Conservation (phyloP, 2,113 vertebrate genomes). For the Struthidea cinerea region DNA sequence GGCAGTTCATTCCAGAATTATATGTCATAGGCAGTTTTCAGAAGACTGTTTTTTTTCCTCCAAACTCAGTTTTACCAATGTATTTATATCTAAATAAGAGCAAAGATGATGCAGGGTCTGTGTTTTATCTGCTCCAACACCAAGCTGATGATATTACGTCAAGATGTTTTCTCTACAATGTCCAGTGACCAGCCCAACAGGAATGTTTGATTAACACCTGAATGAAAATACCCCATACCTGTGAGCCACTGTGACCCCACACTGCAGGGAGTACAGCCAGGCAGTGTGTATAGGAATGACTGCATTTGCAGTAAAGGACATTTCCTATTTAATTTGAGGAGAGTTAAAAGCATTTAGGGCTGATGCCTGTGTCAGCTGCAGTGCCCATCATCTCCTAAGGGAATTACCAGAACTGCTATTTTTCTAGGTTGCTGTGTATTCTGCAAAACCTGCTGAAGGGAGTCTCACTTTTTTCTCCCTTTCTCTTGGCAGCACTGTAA, state of each 20-base stretch:
- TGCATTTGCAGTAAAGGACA: not conserved
- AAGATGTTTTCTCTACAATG: not conserved
- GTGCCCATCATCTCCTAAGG: not conserved
- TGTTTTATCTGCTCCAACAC: not conserved
- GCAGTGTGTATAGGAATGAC: not conserved
- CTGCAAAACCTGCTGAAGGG: not conserved
- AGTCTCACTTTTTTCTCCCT: not conserved
- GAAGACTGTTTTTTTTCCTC: not conserved
- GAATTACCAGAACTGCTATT: not conserved
- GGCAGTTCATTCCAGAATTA: not conserved
- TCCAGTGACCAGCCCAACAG: not conserved
- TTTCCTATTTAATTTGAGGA: not conserved
- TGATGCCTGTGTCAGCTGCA: not conserved
- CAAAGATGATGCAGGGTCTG: not conserved
- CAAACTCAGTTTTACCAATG: not conserved
- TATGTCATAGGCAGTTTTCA: not conserved
- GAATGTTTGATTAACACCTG: not conserved
- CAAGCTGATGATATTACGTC: not conserved
- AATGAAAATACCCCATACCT: not conserved
- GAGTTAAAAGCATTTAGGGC: not conserved
- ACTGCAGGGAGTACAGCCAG: fast-evolving
- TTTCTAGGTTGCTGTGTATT: not conserved
- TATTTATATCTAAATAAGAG: not conserved
- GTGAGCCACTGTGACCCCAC: not conserved
- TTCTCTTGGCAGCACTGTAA: not conserved